Evolutionary conservation across 2,888 invertebrate genomes (phyloP).

Genomic region (Dinocampus coccinellae): DNA sequence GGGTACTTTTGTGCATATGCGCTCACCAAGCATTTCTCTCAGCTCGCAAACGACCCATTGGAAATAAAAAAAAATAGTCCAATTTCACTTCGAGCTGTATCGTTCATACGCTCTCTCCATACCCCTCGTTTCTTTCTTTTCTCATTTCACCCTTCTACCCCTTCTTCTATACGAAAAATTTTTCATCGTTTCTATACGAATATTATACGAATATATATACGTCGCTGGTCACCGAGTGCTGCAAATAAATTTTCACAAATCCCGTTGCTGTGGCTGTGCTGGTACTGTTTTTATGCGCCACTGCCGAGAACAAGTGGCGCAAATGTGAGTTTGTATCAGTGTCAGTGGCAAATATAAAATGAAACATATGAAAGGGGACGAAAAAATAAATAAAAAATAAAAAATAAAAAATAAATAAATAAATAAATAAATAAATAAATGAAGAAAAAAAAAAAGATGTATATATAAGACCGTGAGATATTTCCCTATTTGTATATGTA

Average conservation of each 20-base stretch:
- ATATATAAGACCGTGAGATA: not conserved
- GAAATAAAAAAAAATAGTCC: constrained; percentile 34
- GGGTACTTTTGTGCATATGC: constrained; percentile 33
- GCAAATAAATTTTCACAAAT: constrained; percentile 33
- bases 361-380: too few species aligned
- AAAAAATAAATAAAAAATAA: too few species aligned
- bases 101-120: constrained; percentile 26
- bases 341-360: constrained; percentile 16
- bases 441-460: constrained; percentile 15
- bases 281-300: not conserved
- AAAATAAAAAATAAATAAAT: constrained; percentile 7
- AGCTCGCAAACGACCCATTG: constrained; percentile 29
- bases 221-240: constrained; percentile 21
- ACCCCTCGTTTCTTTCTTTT: constrained; percentile 18
- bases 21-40: constrained; percentile 23
- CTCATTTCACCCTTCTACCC: constrained; percentile 22
- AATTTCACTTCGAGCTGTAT: constrained; percentile 26
- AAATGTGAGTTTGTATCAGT: constrained; percentile 22
- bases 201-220: not conserved
- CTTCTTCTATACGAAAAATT: not conserved
- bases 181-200: constrained; percentile 19
- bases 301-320: not conserved
- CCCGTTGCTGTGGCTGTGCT: constrained; percentile 4
- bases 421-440: constrained; percentile 17
- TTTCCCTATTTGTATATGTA: not conserved